Evolutionary conservation across 2,888 invertebrate species (phyloP).

Genomic region (Biston betularia): DNA sequence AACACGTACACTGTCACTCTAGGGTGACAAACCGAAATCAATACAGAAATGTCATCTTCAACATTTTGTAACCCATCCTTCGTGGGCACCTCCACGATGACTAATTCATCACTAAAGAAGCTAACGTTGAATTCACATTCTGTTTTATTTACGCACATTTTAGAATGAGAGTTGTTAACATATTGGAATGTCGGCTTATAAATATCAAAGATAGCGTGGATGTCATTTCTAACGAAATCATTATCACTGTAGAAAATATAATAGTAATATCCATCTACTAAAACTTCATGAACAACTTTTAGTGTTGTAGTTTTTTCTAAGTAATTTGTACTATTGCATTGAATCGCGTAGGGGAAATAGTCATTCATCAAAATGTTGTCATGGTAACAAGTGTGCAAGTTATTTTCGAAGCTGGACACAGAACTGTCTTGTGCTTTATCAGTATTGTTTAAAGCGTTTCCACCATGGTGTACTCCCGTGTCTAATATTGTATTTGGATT

Average conservation of each 20-base stretch:
- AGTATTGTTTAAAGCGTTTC: constrained; percentile 88
- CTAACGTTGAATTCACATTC: constrained; percentile 91
- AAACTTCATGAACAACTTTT: constrained; percentile 89
- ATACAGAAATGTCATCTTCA: constrained; percentile 89
- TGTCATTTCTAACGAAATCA: constrained; percentile 91
- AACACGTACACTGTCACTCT: constrained; percentile 92
- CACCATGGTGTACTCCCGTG: constrained; percentile 91
- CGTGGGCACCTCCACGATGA: constrained; percentile 94
- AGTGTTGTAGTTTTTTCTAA: constrained; percentile 88
- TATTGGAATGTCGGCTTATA: constrained; percentile 94
- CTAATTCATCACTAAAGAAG: constrained; percentile 91
- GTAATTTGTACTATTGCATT: constrained; percentile 89
- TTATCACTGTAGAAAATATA: constrained; percentile 96
- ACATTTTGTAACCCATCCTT: constrained; percentile 92
- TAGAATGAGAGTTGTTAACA: constrained; percentile 88
- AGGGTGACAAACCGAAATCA: constrained; percentile 93
- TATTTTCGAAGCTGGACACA: constrained; percentile 94
- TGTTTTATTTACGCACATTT: constrained; percentile 91
- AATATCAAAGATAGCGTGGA: constrained; percentile 94
- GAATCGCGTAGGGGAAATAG: constrained; percentile 89
- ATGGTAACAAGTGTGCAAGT: constrained; percentile 90
- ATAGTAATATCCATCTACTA: constrained; percentile 93
- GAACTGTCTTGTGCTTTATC: constrained; percentile 87
- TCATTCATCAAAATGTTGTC: constrained; percentile 91
- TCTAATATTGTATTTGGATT: constrained; percentile 87